Base-by-base conservation (phyloP, 2,888 invertebrate species). In the Endomychus coccineus region DNA sequence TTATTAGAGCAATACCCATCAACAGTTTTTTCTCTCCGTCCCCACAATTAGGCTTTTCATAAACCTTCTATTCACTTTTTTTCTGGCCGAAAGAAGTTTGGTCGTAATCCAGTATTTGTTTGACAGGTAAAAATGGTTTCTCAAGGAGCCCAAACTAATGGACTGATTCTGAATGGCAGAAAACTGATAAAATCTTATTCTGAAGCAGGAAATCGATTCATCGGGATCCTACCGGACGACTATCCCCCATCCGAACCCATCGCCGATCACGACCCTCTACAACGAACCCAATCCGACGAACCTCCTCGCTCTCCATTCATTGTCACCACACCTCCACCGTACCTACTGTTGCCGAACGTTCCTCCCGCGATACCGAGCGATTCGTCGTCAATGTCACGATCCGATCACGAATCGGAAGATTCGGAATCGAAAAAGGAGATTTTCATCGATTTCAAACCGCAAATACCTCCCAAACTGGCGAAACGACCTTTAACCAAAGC, bases 131-230 rank as follows among this genome's bases (percentile, higher is more conserved):
- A 83, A 64, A 88, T 88, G 78, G 86, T 89, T 27, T 89, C 88
- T 7, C 88, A 89, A 59, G 88, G 87, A 12, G 89, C 89, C 6
- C 89, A 90, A 68, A 90, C 89, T 2, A 90, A 90, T 65, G 89
- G 89, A 1, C 69, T 77, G 40, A 68, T 78, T 37, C 64, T 73
- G 41, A 78, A 78, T 55, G 77, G 77, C n/a, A 73, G 87, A 49
- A 82, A 84, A 64, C 68, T 89, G 42, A 83, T 82, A 24, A 89
- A 89, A 66, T 88, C 87, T 36, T 80, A 80, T 46, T 88, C 88
- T 2, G 88, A 88, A 69, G 84, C 84, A 25, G 76, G 76, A 5
- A 71, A 65, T 40, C 66, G 67, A 43, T 63, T 61, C 44, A 44
- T 55, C 29, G 12, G 45, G n/a, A 39, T 46, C 3, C 38, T 69